Base-by-base conservation (phyloP, 2,888 invertebrate species). In the Agrenia bidenticulata region DNA sequence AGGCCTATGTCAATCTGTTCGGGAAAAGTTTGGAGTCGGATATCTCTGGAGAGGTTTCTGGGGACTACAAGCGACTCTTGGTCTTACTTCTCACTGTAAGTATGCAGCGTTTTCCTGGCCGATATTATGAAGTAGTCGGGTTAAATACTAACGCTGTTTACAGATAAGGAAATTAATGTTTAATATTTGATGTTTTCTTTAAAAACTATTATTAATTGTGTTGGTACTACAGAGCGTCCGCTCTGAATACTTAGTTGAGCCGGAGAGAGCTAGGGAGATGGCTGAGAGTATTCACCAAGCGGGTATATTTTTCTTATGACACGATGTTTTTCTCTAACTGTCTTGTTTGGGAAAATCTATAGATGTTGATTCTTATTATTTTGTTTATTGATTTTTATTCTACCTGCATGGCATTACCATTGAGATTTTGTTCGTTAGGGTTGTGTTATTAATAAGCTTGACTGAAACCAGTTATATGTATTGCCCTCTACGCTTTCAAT, bases 1-100 rank as follows among this genome's bases (percentile, higher is more conserved):
- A 83, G 27, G 82, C 84, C 17, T 88, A 88, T 73, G 86, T 87
- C 79, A 81, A 58, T 1, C 51, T 67, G 2, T 75, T 59, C 45
- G 75, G 66, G 7, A 72, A 66, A 50, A 60, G 87, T 0, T 78
- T 90, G 64, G 89, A 88, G 19, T 86, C 88, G 77, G 89, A 88
- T 78, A 85, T 90, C 81, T 86, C 86, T 77, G 86, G 87, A 54
- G 90, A 91, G 80, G 89, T 89, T 0, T 86, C 88, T 1, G 90
- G 91, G 0, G 87, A 89, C 81, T 88, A 90, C 81, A 84, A 90
- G 9, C 84, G 89, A 2, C 83, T 92, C 57, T 83, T 92, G 19
- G 88, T 89, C 0, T 83, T 89, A 67, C 86, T 89, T 66, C 84
- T 87, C 23, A 87, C 87, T 68, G 85, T 85, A 15, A 45, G 19